Evolutionary conservation across 1,140 invertebrate species (phyloP).

Genomic region (Vollenhovia emeryi): DNA sequence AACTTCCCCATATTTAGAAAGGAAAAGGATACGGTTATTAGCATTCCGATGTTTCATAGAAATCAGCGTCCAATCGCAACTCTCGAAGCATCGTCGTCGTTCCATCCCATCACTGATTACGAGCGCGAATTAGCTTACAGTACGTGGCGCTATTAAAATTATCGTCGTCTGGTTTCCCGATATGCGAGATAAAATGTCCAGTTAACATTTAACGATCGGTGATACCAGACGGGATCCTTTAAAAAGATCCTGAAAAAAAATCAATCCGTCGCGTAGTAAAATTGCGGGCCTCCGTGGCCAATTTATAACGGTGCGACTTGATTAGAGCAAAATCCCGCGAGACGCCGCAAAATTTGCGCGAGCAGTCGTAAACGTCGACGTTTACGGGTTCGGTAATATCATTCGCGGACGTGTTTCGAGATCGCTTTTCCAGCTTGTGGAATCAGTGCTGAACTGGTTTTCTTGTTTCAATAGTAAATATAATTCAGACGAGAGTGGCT

Average conservation of each 20-base stretch:
- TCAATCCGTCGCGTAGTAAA: conserved; percentile 24
- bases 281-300: neutral
- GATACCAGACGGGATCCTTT: neutral
- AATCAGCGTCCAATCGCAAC: neutral
- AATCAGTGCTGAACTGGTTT: neutral
- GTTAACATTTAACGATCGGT: conserved; percentile 18
- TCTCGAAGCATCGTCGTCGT: neutral
- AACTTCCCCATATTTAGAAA: neutral
- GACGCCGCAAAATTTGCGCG: conserved; percentile 44
- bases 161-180: neutral
- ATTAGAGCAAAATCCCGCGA: conserved; percentile 56
- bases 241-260: too few species aligned
- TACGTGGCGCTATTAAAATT: neutral
- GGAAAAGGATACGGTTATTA: neutral
- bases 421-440: conserved; percentile 4
- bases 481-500: neutral
- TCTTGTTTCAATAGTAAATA: neutral
- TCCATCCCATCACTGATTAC: neutral
- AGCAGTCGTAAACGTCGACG: conserved; percentile 27
- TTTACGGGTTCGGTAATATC: conserved; percentile 60
- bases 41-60: neutral
- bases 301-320: conserved; percentile 61
- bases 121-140: neutral
- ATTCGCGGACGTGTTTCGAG: neutral
- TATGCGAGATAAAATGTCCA: conserved; percentile 4